Base-by-base conservation (phyloP, 37 sponge, comb jelly and placozoan genomes). In the Tethya wilhelma region DNA sequence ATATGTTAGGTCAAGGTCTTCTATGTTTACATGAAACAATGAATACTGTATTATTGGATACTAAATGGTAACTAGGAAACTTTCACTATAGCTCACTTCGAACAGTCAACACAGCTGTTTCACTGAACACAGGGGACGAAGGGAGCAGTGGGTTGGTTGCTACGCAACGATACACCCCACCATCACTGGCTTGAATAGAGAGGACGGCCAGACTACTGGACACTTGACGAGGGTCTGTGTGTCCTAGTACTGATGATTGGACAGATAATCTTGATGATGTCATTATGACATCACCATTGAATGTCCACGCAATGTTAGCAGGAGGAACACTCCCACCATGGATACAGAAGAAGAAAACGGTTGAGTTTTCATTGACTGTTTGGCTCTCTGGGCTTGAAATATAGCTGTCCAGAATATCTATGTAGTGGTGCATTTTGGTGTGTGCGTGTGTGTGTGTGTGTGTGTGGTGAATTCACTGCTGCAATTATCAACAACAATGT, bases 291-390 rank as follows among this genome's bases (percentile, higher is more conserved):
- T 36, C 30, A 11, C 68, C 68, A 34, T 91, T 74, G 22, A 41
- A 34, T 26, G 46, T 66, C 91, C 91, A 91, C 9, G 44, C 19
- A 30, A 91, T 78, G 36, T 43, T 34, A 33, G 84, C 91, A 29
- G 79, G 74, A 25, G 91, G 91, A 22, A 91, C 57, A 38, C 91
- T 91, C 25, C 71, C 81, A 49, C 68, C 63, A 43, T 91, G 87
- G 29, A 86, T 56, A 46, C 91, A 91, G 75, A 91, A 86, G 41
- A 91, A 44, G 17, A 30, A 12, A 2, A 73, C 60, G 0, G 73
- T 26, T 22, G 29, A 41, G 0, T 87, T 87, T 41, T 81, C 75
- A 29, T 38, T 49, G 2, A 86, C 79, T 0, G 73, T 73, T 75
- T 82, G 78, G 34, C 73, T 56, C n/a, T 66, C 79, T 2, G 91